phyloP scores from a whole-genome alignment of 2,113 vertebrate genomes.

The pig (Sus scrofa) region DNA sequence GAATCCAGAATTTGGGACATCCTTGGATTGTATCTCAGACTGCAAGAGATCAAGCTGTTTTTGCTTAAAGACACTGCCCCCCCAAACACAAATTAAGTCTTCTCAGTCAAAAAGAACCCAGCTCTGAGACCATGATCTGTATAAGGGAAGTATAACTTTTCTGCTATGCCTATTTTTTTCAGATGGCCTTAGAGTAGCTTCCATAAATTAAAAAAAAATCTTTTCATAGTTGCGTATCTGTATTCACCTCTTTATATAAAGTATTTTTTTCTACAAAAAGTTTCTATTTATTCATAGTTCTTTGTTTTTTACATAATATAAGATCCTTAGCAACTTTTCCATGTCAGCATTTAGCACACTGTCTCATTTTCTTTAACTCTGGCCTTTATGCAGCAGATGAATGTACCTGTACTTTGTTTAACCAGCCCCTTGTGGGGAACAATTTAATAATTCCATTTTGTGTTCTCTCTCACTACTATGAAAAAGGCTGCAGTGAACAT shows the following conservation, averaged over 20 bases:
- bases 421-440: background rate
- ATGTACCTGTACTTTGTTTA: background rate
- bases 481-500: background rate
- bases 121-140: background rate
- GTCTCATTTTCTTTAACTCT: background rate
- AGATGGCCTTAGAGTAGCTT: background rate
- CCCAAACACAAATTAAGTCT: background rate
- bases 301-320: background rate
- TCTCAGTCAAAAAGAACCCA: background rate
- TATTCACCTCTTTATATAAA: background rate
- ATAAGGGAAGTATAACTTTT: background rate
- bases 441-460: background rate
- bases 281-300: background rate
- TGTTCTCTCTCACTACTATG: background rate
- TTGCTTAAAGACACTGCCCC: background rate
- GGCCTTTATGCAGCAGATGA: background rate
- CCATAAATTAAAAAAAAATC: background rate
- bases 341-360: background rate
- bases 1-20: background rate
- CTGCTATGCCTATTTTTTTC: background rate
- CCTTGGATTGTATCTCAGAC: background rate
- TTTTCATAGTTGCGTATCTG: background rate
- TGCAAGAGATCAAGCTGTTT: background rate
- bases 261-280: background rate
- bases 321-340: background rate